These are phyloP conservation scores for Drosophila subpulchrella DNA, from an alignment of 1,140 invertebrate genomes.

Conservation along the genomic window DNA sequence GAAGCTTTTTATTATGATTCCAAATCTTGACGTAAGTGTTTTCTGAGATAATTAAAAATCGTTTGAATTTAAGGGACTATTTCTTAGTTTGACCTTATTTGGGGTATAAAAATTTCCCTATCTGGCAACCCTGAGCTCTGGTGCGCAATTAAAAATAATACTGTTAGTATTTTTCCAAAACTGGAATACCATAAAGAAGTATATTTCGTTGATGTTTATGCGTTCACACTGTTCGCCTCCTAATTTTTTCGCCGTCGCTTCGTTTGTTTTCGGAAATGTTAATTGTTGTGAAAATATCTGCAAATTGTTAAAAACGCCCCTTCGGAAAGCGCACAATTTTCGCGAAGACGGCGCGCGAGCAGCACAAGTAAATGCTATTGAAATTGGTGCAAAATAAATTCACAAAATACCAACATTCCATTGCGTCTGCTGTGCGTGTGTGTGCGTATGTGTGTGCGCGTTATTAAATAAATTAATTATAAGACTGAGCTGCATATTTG, in stretches of 20 bases:
- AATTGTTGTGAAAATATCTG: conserved; percentile 19
- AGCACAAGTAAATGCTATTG: conserved; percentile 34
- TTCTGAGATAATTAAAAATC: no score
- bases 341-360: conserved; percentile 19
- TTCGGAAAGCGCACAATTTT: conserved; percentile 16
- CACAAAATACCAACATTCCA: background rate
- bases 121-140: no score
- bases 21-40: no score
- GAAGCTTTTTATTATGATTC: no score
- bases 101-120: no score
- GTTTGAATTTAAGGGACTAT: no score
- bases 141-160: no score
- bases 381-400: conserved; percentile 2
- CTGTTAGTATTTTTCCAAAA: no score
- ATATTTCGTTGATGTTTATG: no score
- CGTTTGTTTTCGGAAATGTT: conserved; percentile 4
- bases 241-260: conserved; percentile 3
- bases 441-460: conserved; percentile 30
- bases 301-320: conserved; percentile 27
- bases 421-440: conserved; percentile 25
- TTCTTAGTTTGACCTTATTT: no score
- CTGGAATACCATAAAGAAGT: no score
- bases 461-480: conserved; percentile 42
- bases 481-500: conserved; percentile 18
- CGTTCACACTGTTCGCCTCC: background rate